Conservation (phyloP, 1,140 invertebrate species). For the Atta colombica region DNA sequence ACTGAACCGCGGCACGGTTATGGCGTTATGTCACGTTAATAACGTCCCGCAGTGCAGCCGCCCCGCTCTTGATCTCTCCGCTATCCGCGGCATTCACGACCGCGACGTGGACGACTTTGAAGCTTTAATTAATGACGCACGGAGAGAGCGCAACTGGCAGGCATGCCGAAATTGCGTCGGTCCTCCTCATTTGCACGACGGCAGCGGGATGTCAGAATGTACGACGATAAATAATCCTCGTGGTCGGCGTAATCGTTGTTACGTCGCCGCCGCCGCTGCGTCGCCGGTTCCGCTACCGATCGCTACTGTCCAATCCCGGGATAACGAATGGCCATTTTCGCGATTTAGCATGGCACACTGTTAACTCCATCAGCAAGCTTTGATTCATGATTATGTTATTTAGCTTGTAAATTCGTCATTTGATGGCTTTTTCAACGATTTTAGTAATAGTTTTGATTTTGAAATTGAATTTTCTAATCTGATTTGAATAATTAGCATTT, state of each 20-base stretch:
- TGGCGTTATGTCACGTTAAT: conserved; percentile 81
- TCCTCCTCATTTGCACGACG: conserved; percentile 69
- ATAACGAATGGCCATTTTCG: conserved; percentile 51
- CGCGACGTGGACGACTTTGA: conserved; percentile 77
- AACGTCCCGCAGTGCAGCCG: conserved; percentile 69
- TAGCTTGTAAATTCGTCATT: neutral
- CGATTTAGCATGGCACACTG: conserved; percentile 31
- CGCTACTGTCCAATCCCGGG: conserved; percentile 26
- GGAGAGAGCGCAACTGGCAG: conserved; percentile 27
- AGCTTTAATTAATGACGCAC: conserved; percentile 80
- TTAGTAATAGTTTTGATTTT: neutral
- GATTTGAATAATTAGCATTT: conserved; percentile 27
- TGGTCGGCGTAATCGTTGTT: conserved; percentile 70
- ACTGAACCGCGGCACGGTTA: conserved; percentile 59
- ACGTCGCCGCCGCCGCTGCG: conserved; percentile 26
- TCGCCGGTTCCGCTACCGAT: conserved; percentile 35
- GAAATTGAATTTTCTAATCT: neutral
- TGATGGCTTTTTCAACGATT: neutral
- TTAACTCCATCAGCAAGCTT: conserved; percentile 29
- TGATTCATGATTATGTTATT: conserved; percentile 10
- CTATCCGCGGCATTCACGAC: conserved; percentile 73
- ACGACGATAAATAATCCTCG: conserved; percentile 74
- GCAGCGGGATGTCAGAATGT: conserved; percentile 46
- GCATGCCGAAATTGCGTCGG: conserved; percentile 73
- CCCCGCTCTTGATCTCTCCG: conserved; percentile 74